A percentile compares a stretch with the other conserved stretches of the same genome.
Conservation (phyloP, 1,140 invertebrate genomes). For the Pseudobourletiella spinata region DNA sequence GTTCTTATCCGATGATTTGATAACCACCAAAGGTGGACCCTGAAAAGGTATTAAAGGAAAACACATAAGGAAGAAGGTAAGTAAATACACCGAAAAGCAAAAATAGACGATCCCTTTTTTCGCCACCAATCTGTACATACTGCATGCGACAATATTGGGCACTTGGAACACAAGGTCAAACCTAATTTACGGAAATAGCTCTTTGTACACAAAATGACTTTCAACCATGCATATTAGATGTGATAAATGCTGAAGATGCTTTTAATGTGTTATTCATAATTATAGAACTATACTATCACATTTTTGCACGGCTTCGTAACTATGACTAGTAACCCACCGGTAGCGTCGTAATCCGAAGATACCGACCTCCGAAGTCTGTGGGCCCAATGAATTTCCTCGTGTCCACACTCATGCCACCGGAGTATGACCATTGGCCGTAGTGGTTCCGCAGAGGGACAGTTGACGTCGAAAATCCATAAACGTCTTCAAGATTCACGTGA, state of each 20-base stretch:
- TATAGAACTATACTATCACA: background rate
- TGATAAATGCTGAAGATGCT: background rate
- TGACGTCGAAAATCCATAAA: slow-evolving; percentile 23
- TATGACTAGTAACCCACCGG: slow-evolving; percentile 5
- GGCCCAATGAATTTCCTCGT: background rate
- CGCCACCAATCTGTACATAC: too few species aligned
- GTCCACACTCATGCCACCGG: slow-evolving; percentile 6
- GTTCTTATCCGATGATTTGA: too few species aligned
- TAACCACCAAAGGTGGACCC: too few species aligned
- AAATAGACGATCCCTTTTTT: too few species aligned
- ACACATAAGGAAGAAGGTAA: too few species aligned
- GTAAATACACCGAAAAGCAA: too few species aligned
- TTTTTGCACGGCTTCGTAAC: background rate
- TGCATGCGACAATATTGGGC: background rate
- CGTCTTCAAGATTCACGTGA: slow-evolving; percentile 10
- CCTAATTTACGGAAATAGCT: background rate
- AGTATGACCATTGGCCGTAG: slow-evolving; percentile 17
- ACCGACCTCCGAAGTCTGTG: slow-evolving; percentile 12
- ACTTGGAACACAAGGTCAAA: background rate
- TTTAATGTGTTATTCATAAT: background rate
- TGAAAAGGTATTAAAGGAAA: too few species aligned
- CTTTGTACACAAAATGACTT: background rate
- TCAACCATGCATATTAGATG: background rate
- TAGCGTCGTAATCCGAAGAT: slow-evolving; percentile 17
- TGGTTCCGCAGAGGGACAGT: slow-evolving; percentile 4